Evolutionary conservation across 2,888 invertebrate genomes (phyloP), one percentile per base, ranked within the genome.

Genomic region (Nyleta sp.): DNA sequence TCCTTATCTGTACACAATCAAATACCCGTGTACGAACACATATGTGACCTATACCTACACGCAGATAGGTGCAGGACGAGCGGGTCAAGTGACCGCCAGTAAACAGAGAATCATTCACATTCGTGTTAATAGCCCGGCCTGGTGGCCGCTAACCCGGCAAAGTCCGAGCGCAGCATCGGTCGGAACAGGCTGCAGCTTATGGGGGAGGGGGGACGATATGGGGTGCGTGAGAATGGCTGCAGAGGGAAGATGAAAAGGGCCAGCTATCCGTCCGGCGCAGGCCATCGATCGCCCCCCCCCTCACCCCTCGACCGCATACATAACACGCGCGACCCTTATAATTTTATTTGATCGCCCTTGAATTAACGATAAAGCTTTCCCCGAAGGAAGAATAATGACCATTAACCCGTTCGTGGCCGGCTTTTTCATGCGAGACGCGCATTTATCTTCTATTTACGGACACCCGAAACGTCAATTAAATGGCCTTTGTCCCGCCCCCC

Each of bases 101-200:
- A 83, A 86, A 85, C 81, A 80, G 80, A 80, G 84, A 84, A 85
- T 86, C 86, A 82, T 85, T 86, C 83, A 80, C 78, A 84, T 83
- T 75, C 55, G 84, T 81, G 82, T 81, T 85, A 86, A 86, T 86
- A 82, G 83, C 81, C 78, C 83, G 83, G 80, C 81, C 82, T 83
- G 70, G 80, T 81, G 83, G 86, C 82, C 82, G 68, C 82, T 77
- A 74, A 83, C 75, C 77, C 75, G 55, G 72, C 78, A 17, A 53
- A 67, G 57, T 46, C 70, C 48, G 57, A 60, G 65, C 46, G 42
- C 68, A 50, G 57, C 74, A 68, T 53, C 65, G 44, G 46, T 74
- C 17, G 48, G 38, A 55, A 52, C 72, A 55, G 70, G 46, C 53
- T 55, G 64, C 33, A 76, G 74, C 74, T 64, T 71, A 68, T 44